A percentile compares a stretch with the other conserved stretches of the same genome.
phyloP scores from a whole-genome alignment of 2,797 vertebrate genomes.

The Schizopygopsis malacanthus region DNA sequence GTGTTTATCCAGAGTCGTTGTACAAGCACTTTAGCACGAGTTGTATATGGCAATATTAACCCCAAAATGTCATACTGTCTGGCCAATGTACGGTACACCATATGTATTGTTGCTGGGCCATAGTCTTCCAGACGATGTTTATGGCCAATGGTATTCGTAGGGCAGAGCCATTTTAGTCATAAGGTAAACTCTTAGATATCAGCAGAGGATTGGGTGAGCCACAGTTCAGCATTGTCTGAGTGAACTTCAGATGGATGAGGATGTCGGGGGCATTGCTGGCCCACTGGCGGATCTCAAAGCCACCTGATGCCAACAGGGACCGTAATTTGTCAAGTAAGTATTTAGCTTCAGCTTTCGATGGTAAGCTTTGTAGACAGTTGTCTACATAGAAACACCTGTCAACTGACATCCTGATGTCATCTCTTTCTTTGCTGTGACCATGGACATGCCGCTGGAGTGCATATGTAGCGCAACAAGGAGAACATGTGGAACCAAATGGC shows the following conservation, averaged over 20 bases:
- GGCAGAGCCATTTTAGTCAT: slow-evolving; percentile 15
- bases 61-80: slow-evolving; percentile 15
- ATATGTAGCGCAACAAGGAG: not conserved
- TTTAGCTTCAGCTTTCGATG: not conserved
- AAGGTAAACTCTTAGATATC: not conserved
- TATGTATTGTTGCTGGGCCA: not conserved
- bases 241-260: not conserved
- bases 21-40: slow-evolving; percentile 8
- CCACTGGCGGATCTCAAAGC: slow-evolving; percentile 26
- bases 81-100: not conserved
- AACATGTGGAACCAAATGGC: slow-evolving; percentile 7
- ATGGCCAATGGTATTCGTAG: not conserved
- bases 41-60: not conserved
- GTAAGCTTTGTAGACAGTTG: slow-evolving; percentile 12
- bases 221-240: not conserved
- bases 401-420: not conserved
- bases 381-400: slow-evolving; percentile 10
- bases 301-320: not conserved
- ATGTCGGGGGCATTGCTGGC: not conserved
- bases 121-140: not conserved
- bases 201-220: not conserved
- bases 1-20: not conserved
- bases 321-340: not conserved
- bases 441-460: not conserved
- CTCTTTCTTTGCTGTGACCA: not conserved